Conservation (phyloP, 2,797 vertebrate species). For the Myiotriccus ornatus region DNA sequence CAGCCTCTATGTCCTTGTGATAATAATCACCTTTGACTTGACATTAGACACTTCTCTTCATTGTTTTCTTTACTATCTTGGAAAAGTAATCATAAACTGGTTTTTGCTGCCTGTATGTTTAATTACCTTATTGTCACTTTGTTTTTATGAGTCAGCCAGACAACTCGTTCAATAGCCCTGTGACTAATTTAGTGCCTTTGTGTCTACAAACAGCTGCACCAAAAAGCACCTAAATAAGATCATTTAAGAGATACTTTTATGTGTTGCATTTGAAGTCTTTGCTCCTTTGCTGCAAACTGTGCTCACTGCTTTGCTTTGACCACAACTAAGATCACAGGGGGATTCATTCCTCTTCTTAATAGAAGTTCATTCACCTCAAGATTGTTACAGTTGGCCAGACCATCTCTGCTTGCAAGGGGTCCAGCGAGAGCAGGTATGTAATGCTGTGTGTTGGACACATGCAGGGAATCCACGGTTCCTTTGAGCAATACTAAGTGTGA, state of each 20-base stretch:
- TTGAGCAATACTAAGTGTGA: not conserved
- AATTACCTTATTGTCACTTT: constrained; percentile 17
- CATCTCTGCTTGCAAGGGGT: not conserved
- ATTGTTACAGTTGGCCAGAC: not conserved
- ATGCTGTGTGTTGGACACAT: not conserved
- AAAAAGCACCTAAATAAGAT: not conserved
- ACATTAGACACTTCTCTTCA: not conserved
- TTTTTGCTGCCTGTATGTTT: constrained; percentile 2
- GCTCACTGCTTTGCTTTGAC: constrained; percentile 1
- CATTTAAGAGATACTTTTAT: not conserved
- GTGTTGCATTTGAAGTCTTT: not conserved
- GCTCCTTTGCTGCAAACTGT: not conserved
- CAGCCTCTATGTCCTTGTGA: not conserved
- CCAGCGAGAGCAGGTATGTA: not conserved
- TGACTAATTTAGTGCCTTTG: constrained; percentile 45
- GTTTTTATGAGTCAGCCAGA: constrained; percentile 69
- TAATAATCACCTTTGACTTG: not conserved
- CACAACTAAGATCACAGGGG: not conserved
- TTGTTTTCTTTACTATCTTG: constrained; percentile 13
- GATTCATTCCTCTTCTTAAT: not conserved
- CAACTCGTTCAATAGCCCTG: not conserved
- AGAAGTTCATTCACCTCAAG: not conserved
- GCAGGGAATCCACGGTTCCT: not conserved
- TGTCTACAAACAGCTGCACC: not conserved
- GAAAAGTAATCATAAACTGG: constrained; percentile 36